Evolutionary conservation across 2,797 vertebrate species (phyloP).

Genomic region (Heteromormyrus szaboi): DNA sequence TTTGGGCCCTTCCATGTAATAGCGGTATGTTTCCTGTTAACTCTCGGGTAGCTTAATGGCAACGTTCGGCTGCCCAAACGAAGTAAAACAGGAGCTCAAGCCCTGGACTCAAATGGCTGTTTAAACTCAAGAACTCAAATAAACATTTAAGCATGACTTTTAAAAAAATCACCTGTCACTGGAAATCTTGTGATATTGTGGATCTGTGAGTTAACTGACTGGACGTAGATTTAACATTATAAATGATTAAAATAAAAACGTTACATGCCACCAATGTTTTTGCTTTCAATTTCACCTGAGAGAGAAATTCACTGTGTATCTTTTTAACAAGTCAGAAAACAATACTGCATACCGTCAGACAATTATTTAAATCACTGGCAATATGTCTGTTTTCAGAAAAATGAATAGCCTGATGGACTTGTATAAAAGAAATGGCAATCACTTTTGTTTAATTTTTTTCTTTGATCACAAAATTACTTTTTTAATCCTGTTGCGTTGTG

Average conservation of each 20-base stretch:
- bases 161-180: slow-evolving; percentile 19
- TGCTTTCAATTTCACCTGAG: not conserved
- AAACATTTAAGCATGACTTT: slow-evolving; percentile 16
- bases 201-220: not conserved
- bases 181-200: not conserved
- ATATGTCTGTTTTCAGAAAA: not conserved
- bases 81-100: slow-evolving; percentile 15
- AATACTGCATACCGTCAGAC: not conserved
- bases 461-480: not conserved
- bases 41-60: not conserved
- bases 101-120: slow-evolving; percentile 8
- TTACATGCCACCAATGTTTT: not conserved
- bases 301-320: not conserved
- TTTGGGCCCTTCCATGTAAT: slow-evolving; percentile 42
- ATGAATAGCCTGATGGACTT: not conserved
- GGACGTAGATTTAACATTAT: not conserved
- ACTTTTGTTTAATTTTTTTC: not conserved
- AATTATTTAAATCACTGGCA: not conserved
- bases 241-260: not conserved
- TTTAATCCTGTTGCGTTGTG: not conserved
- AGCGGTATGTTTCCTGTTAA: slow-evolving; percentile 30
- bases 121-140: slow-evolving; percentile 17
- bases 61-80: not conserved
- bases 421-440: not conserved
- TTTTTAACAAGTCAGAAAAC: not conserved